Evolutionary conservation across 2,113 vertebrate species (phyloP).

Genomic region (Phasianus colchicus): DNA sequence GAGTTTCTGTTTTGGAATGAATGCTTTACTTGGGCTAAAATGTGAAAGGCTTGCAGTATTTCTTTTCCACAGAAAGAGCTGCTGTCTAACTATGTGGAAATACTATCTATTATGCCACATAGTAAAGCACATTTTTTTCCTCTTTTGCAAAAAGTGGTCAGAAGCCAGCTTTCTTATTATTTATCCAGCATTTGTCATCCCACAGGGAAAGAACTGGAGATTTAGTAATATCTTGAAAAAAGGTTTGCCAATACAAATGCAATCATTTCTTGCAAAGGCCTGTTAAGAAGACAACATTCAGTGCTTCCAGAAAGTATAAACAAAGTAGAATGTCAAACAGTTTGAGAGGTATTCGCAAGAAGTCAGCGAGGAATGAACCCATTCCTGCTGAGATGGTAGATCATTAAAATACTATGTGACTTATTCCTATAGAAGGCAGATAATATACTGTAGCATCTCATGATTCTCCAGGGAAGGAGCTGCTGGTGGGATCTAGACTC

Average conservation of each 20-base stretch:
- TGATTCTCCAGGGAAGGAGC: neutral
- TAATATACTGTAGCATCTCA: neutral
- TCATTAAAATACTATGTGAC: neutral
- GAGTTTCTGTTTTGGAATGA: constrained; percentile 1
- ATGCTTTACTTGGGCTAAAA: neutral
- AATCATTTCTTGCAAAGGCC: constrained; percentile 20
- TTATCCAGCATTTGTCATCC: constrained; percentile 36
- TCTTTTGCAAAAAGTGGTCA: constrained; percentile 46
- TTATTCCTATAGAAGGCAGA: neutral
- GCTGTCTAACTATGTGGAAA: constrained; percentile 51
- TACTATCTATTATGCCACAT: constrained; percentile 37
- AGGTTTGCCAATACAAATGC: constrained; percentile 32
- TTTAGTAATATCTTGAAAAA: constrained; percentile 35
- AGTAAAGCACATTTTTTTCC: constrained; percentile 37
- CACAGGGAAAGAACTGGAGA: constrained; percentile 3
- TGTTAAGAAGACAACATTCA: neutral
- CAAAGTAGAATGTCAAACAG: constrained; percentile 23
- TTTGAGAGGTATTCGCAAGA: constrained; percentile 14
- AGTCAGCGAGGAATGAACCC: neutral
- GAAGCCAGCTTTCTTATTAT: constrained; percentile 36
- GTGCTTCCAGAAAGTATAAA: neutral
- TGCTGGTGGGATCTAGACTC: constrained; percentile 4
- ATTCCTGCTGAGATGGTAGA: constrained; percentile 4
- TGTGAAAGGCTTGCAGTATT: constrained; percentile 17
- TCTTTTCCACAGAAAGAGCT: neutral